Conservation (phyloP, 2,113 vertebrate genomes). For the Clupea harengus region DNA sequence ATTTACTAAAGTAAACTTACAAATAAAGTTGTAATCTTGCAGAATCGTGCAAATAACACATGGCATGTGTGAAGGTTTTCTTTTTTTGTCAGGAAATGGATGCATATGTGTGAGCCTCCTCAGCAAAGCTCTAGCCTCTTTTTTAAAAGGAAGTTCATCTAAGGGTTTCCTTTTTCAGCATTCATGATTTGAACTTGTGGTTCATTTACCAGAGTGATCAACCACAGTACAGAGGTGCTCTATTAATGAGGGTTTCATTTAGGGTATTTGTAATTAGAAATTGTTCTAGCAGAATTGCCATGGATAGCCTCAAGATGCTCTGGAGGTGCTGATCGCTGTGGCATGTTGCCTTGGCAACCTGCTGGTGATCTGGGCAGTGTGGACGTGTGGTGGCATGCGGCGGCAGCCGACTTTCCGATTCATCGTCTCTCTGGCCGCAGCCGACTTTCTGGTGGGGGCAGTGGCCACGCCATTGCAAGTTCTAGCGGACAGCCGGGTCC, state of each 20-base stretch:
- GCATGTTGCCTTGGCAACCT: slow-evolving; percentile 75
- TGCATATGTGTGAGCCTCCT: no score
- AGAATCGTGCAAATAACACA: no score
- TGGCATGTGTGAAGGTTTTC: no score
- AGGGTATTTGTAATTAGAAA: no score
- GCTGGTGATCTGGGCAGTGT: slow-evolving; percentile 78
- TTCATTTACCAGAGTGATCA: no score
- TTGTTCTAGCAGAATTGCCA: slow-evolving; percentile 22
- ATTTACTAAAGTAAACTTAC: no score
- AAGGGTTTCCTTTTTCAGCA: no score
- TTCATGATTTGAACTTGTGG: no score
- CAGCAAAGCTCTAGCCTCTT: slow-evolving; percentile 39
- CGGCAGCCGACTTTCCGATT: slow-evolving; percentile 77
- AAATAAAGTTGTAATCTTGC: no score
- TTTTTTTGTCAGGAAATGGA: no score
- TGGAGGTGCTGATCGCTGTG: slow-evolving; percentile 75
- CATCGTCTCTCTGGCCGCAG: slow-evolving; percentile 79
- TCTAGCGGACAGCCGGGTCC: slow-evolving; percentile 64
- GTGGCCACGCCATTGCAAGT: slow-evolving; percentile 79
- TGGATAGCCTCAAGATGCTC: not conserved
- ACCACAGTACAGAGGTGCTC: no score
- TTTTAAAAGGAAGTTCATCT: slow-evolving; percentile 18
- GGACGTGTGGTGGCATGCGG: slow-evolving; percentile 58
- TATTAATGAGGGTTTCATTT: no score
- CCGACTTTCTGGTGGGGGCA: slow-evolving; percentile 77